Base-by-base conservation (phyloP, 1,140 invertebrate species). In the Drosophila cardini region DNA sequence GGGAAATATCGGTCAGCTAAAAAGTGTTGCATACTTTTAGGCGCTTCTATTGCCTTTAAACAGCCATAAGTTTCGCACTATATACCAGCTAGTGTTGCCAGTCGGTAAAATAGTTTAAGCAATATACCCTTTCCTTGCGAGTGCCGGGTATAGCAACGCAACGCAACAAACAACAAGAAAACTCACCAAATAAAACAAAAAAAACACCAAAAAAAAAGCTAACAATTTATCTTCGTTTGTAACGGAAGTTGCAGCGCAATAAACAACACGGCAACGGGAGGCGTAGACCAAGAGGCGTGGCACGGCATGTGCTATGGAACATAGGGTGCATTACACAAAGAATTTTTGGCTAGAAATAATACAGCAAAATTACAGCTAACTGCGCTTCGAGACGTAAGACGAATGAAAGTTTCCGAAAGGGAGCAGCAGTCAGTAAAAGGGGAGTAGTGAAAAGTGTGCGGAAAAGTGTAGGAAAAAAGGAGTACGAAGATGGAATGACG, bases 221-320 rank as follows among this genome's bases (percentile, higher is more conserved):
- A 81, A 86, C 78, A 78, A 85, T 86, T 81, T 86, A 85, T 85
- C 82, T 85, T 85, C 82, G 82, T 85, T 85, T 86, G 82, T 58
- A 75, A 67, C 82, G 82, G 82, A 85, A 86, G 78, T 86, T 85
- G 81, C 80, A 83, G 63, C 73, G 80, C 80, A 84, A 84, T 83
- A 83, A 83, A 83, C 80, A 83, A 83, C 80, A 80, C 74, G 46
- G 62, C 76, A 68, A 67, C 32, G 38, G 50, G 46, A 65, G 79
- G 57, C 56, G 64, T 60, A 26, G 32, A 42, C 48, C 11, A 58
- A 32, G 10, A 26, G 53, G 67, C 58, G 72, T 70, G 72, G 26
- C 55, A 30, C 21, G 36, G 36, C 45, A 43, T 57, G 43, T 34
- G 42, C 38, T 13, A 46, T 32, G n/a, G 16, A 58, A 62, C 76